Evolutionary conservation across 2,113 vertebrate genomes (phyloP).

Genomic region (Pseudorectes ferrugineus): DNA sequence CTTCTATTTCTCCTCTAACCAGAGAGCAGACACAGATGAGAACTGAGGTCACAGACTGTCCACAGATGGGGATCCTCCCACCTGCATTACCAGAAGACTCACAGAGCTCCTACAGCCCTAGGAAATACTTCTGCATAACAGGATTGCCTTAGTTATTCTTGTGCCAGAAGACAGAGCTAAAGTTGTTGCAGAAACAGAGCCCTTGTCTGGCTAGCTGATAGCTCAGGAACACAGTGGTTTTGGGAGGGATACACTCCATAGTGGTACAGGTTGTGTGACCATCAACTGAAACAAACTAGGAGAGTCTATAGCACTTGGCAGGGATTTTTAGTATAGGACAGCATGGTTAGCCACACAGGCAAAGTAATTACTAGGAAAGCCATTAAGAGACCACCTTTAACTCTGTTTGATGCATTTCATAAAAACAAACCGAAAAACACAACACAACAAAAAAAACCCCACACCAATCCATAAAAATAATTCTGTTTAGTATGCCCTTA

Average conservation of each 20-base stretch:
- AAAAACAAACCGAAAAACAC: background rate
- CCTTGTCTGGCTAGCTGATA: background rate
- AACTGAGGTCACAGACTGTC: background rate
- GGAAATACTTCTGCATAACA: background rate
- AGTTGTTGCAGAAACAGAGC: background rate
- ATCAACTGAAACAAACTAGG: background rate
- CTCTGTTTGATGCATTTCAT: background rate
- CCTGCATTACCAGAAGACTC: background rate
- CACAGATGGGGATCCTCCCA: background rate
- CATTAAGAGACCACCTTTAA: background rate
- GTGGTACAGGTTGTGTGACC: background rate
- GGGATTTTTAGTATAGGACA: background rate
- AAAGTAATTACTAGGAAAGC: background rate
- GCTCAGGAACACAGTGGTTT: background rate
- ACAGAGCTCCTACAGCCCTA: background rate
- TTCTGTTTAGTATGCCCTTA: background rate
- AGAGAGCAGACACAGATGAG: background rate
- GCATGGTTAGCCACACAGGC: background rate
- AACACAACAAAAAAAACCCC: background rate
- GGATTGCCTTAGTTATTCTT: background rate
- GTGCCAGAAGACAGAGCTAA: background rate
- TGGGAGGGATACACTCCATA: fast-evolving
- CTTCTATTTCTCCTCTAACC: background rate
- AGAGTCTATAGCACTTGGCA: background rate
- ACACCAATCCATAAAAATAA: background rate